Evolutionary conservation across 2,888 invertebrate genomes (phyloP).

Genomic region (Epirrita christyi): DNA sequence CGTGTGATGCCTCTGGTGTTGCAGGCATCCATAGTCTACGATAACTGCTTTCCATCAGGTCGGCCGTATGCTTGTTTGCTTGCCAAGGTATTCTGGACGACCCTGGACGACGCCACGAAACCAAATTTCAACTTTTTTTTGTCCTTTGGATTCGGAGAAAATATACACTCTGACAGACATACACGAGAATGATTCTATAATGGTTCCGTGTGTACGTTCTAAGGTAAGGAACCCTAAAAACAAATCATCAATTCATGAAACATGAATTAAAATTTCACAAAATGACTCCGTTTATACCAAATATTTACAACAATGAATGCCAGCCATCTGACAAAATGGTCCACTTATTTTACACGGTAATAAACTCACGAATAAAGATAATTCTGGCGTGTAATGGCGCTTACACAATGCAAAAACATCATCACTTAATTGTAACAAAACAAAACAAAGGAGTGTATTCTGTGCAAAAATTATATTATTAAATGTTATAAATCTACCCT

Average conservation of each 20-base stretch:
- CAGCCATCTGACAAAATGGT: slow-evolving; percentile 28
- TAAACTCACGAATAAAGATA: slow-evolving; percentile 40
- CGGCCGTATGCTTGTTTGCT: no score
- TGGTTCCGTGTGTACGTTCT: no score
- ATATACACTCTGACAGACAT: no score
- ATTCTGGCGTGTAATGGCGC: slow-evolving; percentile 34
- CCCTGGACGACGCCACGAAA: no score
- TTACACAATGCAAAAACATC: slow-evolving; percentile 36
- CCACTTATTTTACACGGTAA: slow-evolving; percentile 36
- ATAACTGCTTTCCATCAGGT: no score
- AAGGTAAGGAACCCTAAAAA: not conserved
- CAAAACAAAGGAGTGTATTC: slow-evolving; percentile 28
- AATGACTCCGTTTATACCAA: slow-evolving; percentile 3
- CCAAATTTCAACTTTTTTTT: no score
- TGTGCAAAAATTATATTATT: slow-evolving; percentile 23
- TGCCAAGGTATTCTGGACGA: no score
- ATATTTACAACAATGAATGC: slow-evolving; percentile 23
- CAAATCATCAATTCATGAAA: not conserved
- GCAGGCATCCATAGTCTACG: no score
- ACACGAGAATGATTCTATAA: no score
- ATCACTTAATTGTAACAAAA: slow-evolving; percentile 37
- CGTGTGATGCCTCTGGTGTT: no score
- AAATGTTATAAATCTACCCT: slow-evolving; percentile 18
- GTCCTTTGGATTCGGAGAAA: no score
- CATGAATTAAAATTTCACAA: not conserved